Evolutionary conservation across 2,888 invertebrate genomes (phyloP).

Genomic region (Drosophila robusta): DNA sequence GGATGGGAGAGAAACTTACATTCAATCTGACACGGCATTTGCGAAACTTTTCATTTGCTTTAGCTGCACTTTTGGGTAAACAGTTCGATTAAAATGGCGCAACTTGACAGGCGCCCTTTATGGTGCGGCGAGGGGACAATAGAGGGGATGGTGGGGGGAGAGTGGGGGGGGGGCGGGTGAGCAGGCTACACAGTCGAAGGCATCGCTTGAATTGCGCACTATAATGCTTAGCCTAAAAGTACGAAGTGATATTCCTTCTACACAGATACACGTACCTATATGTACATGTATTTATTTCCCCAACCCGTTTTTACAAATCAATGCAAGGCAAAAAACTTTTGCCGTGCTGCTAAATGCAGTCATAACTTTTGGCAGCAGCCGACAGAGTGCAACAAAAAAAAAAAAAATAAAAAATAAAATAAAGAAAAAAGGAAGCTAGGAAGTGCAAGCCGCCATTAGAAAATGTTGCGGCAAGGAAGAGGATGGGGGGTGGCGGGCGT

Average conservation of each 20-base stretch:
- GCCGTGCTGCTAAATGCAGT: constrained; percentile 73
- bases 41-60: constrained; percentile 74
- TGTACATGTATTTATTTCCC: constrained; percentile 38
- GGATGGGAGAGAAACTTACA: constrained; percentile 14
- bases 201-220: constrained; percentile 44
- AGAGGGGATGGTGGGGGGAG: neutral
- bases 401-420: constrained; percentile 7
- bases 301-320: constrained; percentile 67
- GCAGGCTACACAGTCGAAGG: too few relatives aligned
- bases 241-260: constrained; percentile 33
- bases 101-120: constrained; percentile 43
- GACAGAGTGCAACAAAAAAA: constrained; percentile 26
- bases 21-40: constrained; percentile 57
- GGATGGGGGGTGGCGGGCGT: neutral
- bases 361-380: constrained; percentile 78
- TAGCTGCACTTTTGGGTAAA: constrained; percentile 77
- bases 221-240: constrained; percentile 69
- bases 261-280: constrained; percentile 6
- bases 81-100: constrained; percentile 75
- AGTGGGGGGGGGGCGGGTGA: neutral
- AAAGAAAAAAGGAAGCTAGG: constrained; percentile 30
- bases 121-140: neutral
- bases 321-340: constrained; percentile 69
- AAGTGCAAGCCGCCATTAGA: constrained; percentile 75
- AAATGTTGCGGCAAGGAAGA: constrained; percentile 32